Base-by-base conservation (phyloP, 1,140 invertebrate genomes). In the Philopotamus ludificatus region DNA sequence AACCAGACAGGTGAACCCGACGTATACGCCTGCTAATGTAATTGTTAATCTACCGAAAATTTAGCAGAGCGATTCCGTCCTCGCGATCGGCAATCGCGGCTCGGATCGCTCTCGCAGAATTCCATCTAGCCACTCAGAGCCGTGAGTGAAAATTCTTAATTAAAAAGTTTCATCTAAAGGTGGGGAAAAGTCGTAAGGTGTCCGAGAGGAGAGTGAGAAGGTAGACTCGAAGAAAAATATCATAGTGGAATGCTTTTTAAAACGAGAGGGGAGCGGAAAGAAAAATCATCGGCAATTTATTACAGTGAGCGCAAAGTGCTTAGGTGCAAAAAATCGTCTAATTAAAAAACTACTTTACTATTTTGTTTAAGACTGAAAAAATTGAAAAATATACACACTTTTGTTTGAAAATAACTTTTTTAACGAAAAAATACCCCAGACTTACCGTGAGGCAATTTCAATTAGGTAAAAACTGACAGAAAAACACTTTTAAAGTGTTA, bases 401-500 rank as follows among this genome's bases (percentile, higher is more conserved):
- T 34, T 34, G 12, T 34, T 34, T 34, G 12, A 34, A 34, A 34
- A 12, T 34, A 34, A 34, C 12, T 12, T 34, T 4, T 34, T 34
- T 34, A 7, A 7, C 28, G 28, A 7, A 12, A 34, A 34, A 34
- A 34, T 34, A 7, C 28, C 12, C 18, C 2, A 39, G 15, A 25
- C 58, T 41, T 23, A 23, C 63, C 23, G 63, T 68, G 63, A 16
- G 26, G 44, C 63, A 68, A 65, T 68, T 68, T 68, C 67, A 68
- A 65, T 68, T 68, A 68, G 50, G 67, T 62, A 42, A 65, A 68
- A 68, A 68, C 63, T 68, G 67, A 68, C 67, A 68, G 67, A 68
- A 68, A 68, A 68, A 68, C 67, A 68, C 67, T 68, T 68, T 68
- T 65, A 68, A 68, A 68, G 67, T 68, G 67, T 68, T 65, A 68